These are phyloP conservation scores for Notarius quadriscutis DNA, from an alignment of 2,113 vertebrate species.

Conservation along the genomic window DNA sequence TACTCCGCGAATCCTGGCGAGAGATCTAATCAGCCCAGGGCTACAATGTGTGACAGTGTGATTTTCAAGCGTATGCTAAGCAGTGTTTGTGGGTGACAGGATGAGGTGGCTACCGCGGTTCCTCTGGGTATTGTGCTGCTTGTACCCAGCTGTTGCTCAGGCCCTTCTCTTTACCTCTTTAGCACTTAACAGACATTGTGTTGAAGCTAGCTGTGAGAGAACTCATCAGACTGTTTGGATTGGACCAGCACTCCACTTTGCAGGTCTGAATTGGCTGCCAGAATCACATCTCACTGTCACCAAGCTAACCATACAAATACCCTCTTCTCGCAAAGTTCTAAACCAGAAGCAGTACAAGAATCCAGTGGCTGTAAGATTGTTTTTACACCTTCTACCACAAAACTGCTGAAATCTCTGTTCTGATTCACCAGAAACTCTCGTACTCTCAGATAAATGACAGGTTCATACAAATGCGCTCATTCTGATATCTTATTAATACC, in stretches of 20 bases:
- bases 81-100: slow-evolving; percentile 72
- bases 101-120: slow-evolving; percentile 68
- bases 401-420: background rate
- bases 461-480: background rate
- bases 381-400: background rate
- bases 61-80: slow-evolving; percentile 74
- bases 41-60: slow-evolving; percentile 64
- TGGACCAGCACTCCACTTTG: slow-evolving; percentile 71
- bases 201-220: slow-evolving; percentile 66
- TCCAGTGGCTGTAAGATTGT: background rate
- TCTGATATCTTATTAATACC: background rate
- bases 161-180: slow-evolving; percentile 74
- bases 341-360: background rate
- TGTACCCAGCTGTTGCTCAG: slow-evolving; percentile 79
- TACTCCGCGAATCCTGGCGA: slow-evolving; percentile 41
- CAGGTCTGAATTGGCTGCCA: slow-evolving; percentile 74
- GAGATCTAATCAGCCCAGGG: slow-evolving; percentile 41
- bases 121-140: slow-evolving; percentile 69
- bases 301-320: slow-evolving; percentile 42
- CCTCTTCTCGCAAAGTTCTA: slow-evolving; percentile 32
- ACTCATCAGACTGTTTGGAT: slow-evolving; percentile 75
- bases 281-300: slow-evolving; percentile 64
- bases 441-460: background rate
- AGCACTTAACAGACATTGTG: slow-evolving; percentile 69
- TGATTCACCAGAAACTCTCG: background rate